A percentile compares a stretch with the other conserved stretches of the same genome.
phyloP scores from a whole-genome alignment of 2,797 vertebrate genomes.

The Bovichtus variegatus region DNA sequence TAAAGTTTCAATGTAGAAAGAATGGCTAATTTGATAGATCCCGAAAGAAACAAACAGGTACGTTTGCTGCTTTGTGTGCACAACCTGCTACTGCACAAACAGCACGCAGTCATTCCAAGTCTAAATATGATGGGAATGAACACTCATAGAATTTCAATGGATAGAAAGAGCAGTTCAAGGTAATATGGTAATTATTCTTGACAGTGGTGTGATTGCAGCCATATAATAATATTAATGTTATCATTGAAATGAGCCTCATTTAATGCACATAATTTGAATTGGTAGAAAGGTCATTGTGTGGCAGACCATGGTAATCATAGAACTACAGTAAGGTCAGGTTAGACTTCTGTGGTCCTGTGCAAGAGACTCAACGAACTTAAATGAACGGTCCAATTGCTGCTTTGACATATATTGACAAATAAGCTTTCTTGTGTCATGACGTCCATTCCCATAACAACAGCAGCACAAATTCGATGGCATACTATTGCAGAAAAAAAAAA shows the following conservation, averaged over 20 bases:
- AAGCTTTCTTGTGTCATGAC: not conserved
- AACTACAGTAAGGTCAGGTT: not conserved
- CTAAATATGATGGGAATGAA: not conserved
- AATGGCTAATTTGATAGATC: not conserved
- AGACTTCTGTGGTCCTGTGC: not conserved
- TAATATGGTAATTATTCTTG: conserved; percentile 5
- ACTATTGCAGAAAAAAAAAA: not conserved
- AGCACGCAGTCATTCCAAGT: not conserved
- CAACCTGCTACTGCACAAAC: not conserved
- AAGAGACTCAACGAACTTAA: not conserved
- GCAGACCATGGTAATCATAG: not conserved
- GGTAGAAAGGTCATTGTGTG: conserved; percentile 9
- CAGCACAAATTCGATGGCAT: not conserved
- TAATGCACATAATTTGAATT: not conserved
- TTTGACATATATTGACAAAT: not conserved
- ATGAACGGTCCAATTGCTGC: not conserved
- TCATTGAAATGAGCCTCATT: conserved; percentile 3
- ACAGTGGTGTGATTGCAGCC: conserved; percentile 1
- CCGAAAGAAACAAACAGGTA: not conserved
- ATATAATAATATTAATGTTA: conserved; percentile 8
- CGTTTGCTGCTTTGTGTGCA: not conserved
- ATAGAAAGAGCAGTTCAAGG: conserved; percentile 2
- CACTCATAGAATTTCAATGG: not conserved
- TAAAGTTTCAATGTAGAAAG: not conserved
- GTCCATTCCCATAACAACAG: not conserved